Conservation (phyloP, 2,888 invertebrate species). For the Agrenia bidenticulata region DNA sequence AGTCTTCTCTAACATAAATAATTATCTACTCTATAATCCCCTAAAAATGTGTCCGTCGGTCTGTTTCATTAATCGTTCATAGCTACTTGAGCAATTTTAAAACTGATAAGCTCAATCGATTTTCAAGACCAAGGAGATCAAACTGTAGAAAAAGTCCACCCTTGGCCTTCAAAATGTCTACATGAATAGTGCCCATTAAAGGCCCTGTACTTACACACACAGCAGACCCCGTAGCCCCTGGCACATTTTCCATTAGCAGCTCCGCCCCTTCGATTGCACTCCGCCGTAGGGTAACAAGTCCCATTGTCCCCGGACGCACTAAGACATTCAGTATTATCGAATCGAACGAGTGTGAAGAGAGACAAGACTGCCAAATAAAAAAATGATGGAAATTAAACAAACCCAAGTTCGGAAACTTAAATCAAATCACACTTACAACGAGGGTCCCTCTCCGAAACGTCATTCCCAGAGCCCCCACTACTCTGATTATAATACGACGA, state of each 20-base stretch:
- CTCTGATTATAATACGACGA: conserved; percentile 10
- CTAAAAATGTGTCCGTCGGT: no score
- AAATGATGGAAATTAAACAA: neutral
- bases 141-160: neutral
- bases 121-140: no score
- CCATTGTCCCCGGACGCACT: conserved; percentile 78
- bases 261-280: conserved; percentile 72
- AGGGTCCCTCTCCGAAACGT: conserved; percentile 39
- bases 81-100: no score
- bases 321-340: conserved; percentile 73
- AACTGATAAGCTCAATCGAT: no score
- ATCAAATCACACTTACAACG: conserved; percentile 40
- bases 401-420: neutral
- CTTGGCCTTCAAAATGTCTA: neutral
- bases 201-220: conserved; percentile 65
- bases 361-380: conserved; percentile 66
- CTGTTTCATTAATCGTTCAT: no score
- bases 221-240: conserved; percentile 73
- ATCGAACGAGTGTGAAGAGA: conserved; percentile 75
- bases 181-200: neutral
- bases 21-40: no score
- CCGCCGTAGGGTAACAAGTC: conserved; percentile 72
- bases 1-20: no score
- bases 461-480: conserved; percentile 19
- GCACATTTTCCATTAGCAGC: conserved; percentile 64